phyloP scores from a whole-genome alignment of 2,113 vertebrate genomes.

The Cochlearius cochlearius region DNA sequence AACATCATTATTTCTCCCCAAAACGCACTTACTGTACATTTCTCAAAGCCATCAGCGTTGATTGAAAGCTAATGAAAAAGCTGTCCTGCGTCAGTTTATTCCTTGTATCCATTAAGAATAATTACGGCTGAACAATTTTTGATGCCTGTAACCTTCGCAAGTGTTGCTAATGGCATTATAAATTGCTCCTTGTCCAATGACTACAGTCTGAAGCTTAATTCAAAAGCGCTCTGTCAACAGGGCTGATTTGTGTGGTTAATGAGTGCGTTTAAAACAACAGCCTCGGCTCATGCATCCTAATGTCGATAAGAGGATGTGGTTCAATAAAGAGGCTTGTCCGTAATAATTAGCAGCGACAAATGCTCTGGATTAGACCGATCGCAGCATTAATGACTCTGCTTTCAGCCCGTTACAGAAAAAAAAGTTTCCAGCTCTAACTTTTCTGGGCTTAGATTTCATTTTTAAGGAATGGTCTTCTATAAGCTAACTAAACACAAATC shows the following conservation, averaged over 20 bases:
- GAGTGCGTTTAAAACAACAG: constrained; percentile 99
- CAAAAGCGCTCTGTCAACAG: constrained; percentile 99
- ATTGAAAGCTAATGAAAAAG: constrained; percentile 99
- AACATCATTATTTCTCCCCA: constrained; percentile 94
- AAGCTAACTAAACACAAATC: not conserved
- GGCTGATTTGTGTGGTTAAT: constrained; percentile 99
- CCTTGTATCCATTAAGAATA: constrained; percentile 99
- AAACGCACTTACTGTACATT: constrained; percentile 90
- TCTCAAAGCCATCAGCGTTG: constrained; percentile 93
- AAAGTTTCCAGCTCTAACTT: constrained; percentile 16
- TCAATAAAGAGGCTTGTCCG: constrained; percentile 99
- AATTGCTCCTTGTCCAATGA: constrained; percentile 99
- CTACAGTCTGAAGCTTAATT: constrained; percentile 97
- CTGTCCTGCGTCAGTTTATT: constrained; percentile 98
- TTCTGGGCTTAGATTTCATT: not conserved
- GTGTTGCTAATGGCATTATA: constrained; percentile 99
- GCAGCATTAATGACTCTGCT: constrained; percentile 66
- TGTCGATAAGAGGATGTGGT: constrained; percentile 94
- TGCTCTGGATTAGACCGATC: constrained; percentile 81
- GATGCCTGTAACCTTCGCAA: constrained; percentile 99
- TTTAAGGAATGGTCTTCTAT: not conserved
- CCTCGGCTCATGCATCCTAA: constrained; percentile 98
- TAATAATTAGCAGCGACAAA: constrained; percentile 98
- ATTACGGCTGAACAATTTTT: constrained; percentile 99
- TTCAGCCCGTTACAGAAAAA: constrained; percentile 20